Evolutionary conservation across 2,888 invertebrate species (phyloP).

Genomic region (Ellobium chinense): DNA sequence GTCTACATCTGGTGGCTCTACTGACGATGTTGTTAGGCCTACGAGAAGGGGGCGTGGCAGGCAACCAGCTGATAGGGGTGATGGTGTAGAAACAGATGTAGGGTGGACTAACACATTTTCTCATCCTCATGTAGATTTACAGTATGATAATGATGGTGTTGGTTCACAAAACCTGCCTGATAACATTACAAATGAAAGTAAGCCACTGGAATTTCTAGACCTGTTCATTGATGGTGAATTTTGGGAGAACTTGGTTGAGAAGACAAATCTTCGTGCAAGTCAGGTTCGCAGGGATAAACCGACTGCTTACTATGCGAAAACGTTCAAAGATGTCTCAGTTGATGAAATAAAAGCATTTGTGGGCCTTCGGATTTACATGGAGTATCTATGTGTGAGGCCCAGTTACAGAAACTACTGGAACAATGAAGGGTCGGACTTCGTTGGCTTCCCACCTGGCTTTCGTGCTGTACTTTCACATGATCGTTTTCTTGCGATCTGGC

Average conservation of each 20-base stretch:
- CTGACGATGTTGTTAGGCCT: too few relatives aligned
- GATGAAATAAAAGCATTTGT: constrained; percentile 50
- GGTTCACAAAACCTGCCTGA: constrained; percentile 34
- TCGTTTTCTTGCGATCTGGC: constrained; percentile 44
- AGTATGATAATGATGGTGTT: too few relatives aligned
- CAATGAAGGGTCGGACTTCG: constrained; percentile 25
- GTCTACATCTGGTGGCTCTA: too few relatives aligned
- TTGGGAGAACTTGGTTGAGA: constrained; percentile 11
- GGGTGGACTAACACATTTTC: too few relatives aligned
- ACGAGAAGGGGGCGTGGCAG: too few relatives aligned
- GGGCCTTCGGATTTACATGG: constrained; percentile 46
- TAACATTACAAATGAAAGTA: constrained; percentile 10
- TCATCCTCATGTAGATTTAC: too few relatives aligned
- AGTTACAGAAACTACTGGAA: constrained; percentile 47
- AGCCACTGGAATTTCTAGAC: constrained; percentile 22
- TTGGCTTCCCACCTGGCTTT: constrained; percentile 44
- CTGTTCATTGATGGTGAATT: constrained; percentile 31
- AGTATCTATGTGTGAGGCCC: constrained; percentile 24
- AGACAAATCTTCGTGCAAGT: neutral
- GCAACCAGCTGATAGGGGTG: too few relatives aligned
- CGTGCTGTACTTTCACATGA: constrained; percentile 43
- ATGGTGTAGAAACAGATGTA: too few relatives aligned
- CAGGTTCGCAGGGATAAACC: constrained; percentile 21
- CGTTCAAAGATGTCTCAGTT: neutral
- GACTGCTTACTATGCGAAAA: constrained; percentile 30